Conservation (phyloP, 2,113 vertebrate species). For the Butorides virescens region DNA sequence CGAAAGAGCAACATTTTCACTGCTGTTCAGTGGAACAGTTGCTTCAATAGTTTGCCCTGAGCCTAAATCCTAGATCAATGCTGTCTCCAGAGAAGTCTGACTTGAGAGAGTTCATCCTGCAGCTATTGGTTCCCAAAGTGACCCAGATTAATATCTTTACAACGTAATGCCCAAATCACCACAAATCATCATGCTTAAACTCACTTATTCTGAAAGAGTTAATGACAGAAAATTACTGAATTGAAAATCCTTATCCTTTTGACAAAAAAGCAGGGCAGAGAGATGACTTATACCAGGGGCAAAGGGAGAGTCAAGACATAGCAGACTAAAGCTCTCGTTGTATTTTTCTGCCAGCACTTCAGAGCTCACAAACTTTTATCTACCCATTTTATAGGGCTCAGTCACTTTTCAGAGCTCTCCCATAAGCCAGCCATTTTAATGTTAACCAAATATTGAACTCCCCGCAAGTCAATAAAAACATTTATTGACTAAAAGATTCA, state of each 20-base stretch:
- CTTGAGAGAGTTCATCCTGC: not conserved
- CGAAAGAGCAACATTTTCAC: not conserved
- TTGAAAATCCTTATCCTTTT: not conserved
- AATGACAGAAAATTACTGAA: not conserved
- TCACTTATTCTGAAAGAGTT: not conserved
- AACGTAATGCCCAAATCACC: not conserved
- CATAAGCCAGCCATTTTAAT: not conserved
- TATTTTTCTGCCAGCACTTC: not conserved
- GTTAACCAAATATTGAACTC: slow-evolving; percentile 29
- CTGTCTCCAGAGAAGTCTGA: not conserved
- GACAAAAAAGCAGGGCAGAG: not conserved
- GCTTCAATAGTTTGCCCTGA: not conserved
- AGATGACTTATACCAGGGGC: not conserved
- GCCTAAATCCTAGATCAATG: not conserved
- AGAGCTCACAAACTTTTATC: not conserved
- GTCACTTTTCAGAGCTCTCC: not conserved
- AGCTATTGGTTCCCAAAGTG: not conserved
- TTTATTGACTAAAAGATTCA: slow-evolving; percentile 47
- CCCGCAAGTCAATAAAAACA: slow-evolving; percentile 26
- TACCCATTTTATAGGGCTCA: not conserved
- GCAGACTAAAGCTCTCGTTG: not conserved
- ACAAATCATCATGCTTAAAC: not conserved
- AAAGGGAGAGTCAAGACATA: not conserved
- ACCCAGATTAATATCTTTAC: not conserved
- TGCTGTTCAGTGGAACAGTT: not conserved